These are phyloP conservation scores for Myiagra hebetior DNA, from an alignment of 2,113 vertebrate genomes.

Conservation along the genomic window DNA sequence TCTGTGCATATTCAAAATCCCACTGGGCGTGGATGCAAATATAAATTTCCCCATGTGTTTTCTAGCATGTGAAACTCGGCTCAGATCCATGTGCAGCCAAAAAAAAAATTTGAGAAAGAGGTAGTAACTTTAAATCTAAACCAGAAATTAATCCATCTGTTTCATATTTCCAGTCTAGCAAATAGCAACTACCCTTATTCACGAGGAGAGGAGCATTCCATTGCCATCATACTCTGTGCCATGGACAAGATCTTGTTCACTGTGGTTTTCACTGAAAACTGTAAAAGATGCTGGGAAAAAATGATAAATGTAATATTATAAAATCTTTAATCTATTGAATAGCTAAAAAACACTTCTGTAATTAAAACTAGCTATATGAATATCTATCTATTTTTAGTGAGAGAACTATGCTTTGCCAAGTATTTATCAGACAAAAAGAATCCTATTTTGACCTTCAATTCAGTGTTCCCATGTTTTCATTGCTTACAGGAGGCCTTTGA, in stretches of 20 bases:
- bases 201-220: background rate
- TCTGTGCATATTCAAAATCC: background rate
- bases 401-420: background rate
- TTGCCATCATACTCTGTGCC: background rate
- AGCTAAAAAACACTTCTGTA: background rate
- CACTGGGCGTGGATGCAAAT: background rate
- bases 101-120: background rate
- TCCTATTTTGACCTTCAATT: background rate
- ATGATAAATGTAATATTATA: background rate
- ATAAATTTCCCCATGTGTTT: background rate
- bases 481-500: background rate
- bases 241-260: background rate
- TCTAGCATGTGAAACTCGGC: background rate
- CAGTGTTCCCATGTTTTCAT: background rate
- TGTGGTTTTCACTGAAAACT: background rate
- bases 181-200: background rate
- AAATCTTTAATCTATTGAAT: background rate
- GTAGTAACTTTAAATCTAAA: background rate
- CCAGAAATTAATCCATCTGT: background rate
- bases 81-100: background rate
- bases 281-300: background rate
- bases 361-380: background rate
- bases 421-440: background rate
- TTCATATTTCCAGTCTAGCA: background rate
- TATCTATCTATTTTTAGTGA: background rate